Conservation (phyloP, 1,140 invertebrate genomes). For the Pseudomyrmex pallidus region DNA sequence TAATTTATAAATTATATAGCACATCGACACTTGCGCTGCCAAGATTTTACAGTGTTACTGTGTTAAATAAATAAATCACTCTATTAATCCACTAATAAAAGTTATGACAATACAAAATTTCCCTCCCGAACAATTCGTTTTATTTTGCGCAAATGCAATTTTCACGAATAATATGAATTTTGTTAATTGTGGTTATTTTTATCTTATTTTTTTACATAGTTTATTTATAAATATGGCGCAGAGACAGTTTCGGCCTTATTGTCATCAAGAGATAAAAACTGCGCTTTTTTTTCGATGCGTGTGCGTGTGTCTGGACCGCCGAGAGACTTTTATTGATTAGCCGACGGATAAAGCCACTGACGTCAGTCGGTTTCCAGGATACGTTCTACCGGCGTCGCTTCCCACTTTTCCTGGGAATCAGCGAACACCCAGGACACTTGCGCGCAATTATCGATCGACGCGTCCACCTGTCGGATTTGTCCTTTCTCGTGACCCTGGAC, state of each 20-base stretch:
- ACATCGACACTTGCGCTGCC: constrained; percentile 37
- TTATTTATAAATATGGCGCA: no score
- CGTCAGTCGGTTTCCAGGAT: constrained; percentile 55
- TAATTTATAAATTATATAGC: not conserved
- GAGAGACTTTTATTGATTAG: constrained; percentile 36
- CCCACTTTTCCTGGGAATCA: not conserved
- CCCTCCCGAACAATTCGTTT: not conserved
- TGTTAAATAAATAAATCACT: constrained; percentile 27
- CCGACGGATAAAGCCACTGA: constrained; percentile 33
- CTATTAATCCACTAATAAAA: constrained; percentile 44
- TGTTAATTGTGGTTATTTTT: not conserved
- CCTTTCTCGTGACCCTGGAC: constrained; percentile 39
- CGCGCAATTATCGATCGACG: constrained; percentile 55
- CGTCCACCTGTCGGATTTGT: constrained; percentile 37
- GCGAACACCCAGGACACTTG: constrained; percentile 29
- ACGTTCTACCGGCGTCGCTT: constrained; percentile 6
- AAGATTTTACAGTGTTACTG: constrained; percentile 35
- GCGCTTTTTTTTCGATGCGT: no score
- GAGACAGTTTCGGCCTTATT: no score
- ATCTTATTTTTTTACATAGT: not conserved
- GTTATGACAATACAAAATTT: constrained; percentile 10
- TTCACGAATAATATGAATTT: not conserved
- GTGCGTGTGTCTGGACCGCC: not conserved
- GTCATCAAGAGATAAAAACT: not conserved
- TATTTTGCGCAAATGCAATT: not conserved